Conservation (phyloP, 2,113 vertebrate genomes). For the Talpa occidentalis region DNA sequence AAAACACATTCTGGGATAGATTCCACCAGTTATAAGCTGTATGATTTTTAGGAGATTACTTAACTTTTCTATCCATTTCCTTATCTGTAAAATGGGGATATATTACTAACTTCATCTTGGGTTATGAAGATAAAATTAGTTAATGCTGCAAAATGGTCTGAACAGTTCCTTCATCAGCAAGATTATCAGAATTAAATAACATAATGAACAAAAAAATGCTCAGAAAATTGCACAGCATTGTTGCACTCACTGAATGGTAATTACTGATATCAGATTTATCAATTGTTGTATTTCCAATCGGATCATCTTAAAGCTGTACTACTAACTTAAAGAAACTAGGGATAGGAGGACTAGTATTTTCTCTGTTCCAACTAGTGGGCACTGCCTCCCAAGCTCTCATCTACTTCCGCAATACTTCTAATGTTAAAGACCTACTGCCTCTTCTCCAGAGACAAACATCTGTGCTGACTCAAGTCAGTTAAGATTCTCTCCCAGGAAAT, state of each 20-base stretch:
- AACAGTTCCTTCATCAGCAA: not conserved
- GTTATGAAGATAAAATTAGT: not conserved
- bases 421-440: not conserved
- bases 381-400: not conserved
- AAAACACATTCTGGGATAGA: not conserved
- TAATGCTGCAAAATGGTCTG: not conserved
- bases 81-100: not conserved
- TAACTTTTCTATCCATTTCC: not conserved
- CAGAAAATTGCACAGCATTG: not conserved
- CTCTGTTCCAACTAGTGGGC: not conserved
- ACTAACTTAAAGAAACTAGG: not conserved
- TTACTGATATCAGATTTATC: conserved; percentile 15
- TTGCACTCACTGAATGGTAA: not conserved
- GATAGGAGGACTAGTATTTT: not conserved
- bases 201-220: not conserved
- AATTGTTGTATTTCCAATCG: not conserved
- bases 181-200: not conserved
- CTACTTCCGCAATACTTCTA: not conserved
- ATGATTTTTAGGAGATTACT: not conserved
- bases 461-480: not conserved
- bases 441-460: not conserved
- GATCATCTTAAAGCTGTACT: conserved; percentile 21
- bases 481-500: not conserved
- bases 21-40: not conserved
- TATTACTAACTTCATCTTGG: not conserved